Evolutionary conservation across 2,113 vertebrate genomes (phyloP), one percentile per base, ranked within the genome.

Genomic region (Catharus bicknelli): DNA sequence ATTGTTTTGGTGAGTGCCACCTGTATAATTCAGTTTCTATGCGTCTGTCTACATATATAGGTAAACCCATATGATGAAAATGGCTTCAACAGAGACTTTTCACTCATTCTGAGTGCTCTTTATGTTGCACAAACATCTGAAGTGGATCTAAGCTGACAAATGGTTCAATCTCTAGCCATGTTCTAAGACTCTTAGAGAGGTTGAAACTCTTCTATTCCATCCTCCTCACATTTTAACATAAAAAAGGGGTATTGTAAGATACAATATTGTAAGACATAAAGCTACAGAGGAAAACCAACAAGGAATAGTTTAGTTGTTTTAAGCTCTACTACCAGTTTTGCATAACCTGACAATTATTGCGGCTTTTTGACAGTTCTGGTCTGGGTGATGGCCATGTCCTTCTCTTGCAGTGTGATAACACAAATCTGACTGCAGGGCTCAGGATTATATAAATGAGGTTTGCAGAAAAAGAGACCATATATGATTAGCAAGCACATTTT

Each of bases 141-240:
- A 75, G 40, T 6, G 7, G 32, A 50, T 45, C 36, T 45, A 69
- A 90, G 34, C 10, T 45, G 73, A 36, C 12, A 45, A 69, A n/a
- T 11, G 11, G 16, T 58, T 83, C 55, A 45, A 23, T 25, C 29
- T 68, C 47, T 66, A 48, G 19, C 27, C 55, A 25, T 29, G 26
- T 38, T 7, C 20, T 38, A 26, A 59, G 34, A 54, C 51, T 32
- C 47, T 63, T 67, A 20, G 69, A 42, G 42, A 70, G 38, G 22
- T 26, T 0, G 0, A 61, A 82, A 34, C n/a, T 17, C 17, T 86
- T n/a, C 30, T 83, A 27, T 45, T 55, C 18, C 12, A 19, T 59
- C 17, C 14, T 79, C 47, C 32, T 64, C 32, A 11, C 15, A 23
- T 6, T 5, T 4, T 38, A 23, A 40, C 34, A 16, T 64, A 38